Percentiles rank a stretch among this genome's conserved stretches.
phyloP scores from a whole-genome alignment of 2,113 vertebrate species.

The Oriolus oriolus region DNA sequence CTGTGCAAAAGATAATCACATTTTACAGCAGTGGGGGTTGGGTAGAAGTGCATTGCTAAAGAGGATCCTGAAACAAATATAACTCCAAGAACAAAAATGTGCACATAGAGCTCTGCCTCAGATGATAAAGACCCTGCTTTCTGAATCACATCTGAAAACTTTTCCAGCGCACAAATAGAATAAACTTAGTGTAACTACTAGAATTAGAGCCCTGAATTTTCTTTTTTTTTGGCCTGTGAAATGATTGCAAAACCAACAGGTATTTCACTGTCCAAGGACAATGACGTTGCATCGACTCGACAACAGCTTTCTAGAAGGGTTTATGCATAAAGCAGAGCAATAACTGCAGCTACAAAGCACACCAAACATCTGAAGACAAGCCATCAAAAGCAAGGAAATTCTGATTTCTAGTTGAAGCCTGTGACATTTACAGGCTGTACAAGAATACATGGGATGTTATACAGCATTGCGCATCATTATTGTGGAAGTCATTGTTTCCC shows the following conservation, averaged over 20 bases:
- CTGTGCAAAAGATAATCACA: neutral
- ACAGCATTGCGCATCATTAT: slow-evolving; percentile 69
- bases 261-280: neutral
- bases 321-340: slow-evolving; percentile 1
- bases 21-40: neutral
- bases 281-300: neutral
- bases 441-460: slow-evolving; percentile 68
- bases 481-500: slow-evolving; percentile 72
- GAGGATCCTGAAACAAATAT: neutral
- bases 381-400: slow-evolving; percentile 54
- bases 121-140: neutral
- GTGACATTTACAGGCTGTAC: slow-evolving; percentile 58
- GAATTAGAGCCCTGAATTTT: neutral
- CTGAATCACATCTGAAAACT: neutral
- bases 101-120: neutral
- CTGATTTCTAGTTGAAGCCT: slow-evolving; percentile 47
- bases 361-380: slow-evolving; percentile 44
- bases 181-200: neutral
- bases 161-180: neutral
- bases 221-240: neutral
- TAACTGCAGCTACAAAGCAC: neutral
- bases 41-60: neutral
- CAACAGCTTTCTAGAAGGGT: neutral
- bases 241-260: neutral
- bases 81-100: neutral